These are phyloP conservation scores for Myotis davidii DNA, from an alignment of 2,113 vertebrate genomes.

Conservation along the genomic window DNA sequence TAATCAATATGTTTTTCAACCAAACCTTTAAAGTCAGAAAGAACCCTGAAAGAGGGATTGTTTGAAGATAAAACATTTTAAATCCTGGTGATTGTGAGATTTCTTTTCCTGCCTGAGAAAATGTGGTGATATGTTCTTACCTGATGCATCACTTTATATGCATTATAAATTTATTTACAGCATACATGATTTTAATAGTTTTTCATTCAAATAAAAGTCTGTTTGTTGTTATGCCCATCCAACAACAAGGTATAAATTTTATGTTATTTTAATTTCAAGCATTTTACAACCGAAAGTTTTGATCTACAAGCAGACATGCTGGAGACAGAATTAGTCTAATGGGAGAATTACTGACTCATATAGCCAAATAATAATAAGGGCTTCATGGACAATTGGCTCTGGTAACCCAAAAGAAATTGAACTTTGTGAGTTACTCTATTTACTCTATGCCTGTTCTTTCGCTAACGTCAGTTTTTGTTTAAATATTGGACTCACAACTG, in stretches of 20 bases:
- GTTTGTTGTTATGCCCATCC: not conserved
- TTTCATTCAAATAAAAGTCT: not conserved
- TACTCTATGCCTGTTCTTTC: not conserved
- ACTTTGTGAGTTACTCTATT: not conserved
- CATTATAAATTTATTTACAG: not conserved
- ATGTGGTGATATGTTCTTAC: conserved; percentile 49
- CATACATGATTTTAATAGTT: not conserved
- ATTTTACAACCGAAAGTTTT: not conserved
- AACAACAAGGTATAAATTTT: not conserved
- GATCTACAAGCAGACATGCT: not conserved
- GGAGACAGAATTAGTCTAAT: not conserved
- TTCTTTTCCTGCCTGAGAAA: conserved; percentile 66
- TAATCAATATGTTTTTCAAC: conserved; percentile 76
- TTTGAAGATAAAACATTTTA: conserved; percentile 58
- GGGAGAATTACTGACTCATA: not conserved
- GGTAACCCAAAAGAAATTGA: not conserved
- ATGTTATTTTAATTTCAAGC: not conserved
- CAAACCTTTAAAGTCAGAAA: conserved; percentile 72
- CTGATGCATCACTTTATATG: not conserved
- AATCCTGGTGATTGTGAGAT: conserved; percentile 68
- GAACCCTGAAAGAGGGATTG: conserved; percentile 63
- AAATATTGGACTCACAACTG: not conserved
- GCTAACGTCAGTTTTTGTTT: not conserved
- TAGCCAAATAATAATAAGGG: not conserved
- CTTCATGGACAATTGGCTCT: not conserved